Base-by-base conservation (phyloP, 1,140 invertebrate genomes). In the Drosophila arizonae region DNA sequence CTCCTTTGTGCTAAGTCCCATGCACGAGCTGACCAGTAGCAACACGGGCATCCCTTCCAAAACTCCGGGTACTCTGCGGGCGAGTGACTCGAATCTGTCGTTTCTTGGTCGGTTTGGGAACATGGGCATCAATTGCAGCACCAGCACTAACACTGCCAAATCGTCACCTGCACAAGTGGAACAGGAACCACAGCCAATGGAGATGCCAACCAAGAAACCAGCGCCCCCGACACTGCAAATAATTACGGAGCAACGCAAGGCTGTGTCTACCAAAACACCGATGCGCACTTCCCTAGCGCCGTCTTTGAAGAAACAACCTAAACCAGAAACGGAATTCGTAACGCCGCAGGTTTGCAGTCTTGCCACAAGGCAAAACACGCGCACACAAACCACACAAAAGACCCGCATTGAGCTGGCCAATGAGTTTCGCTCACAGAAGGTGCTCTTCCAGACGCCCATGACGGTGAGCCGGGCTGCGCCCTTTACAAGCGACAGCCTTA, bases 401-500 rank as follows among this genome's bases (percentile, higher is more conserved):
- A 52, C 50, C 4, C 71, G 78, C 10, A 65, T 57, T 6, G 64
- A 69, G 1, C 39, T 71, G n/a, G 71, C 48, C 4, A 91, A 81
- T 67, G 90, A 91, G 46, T 91, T 92, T 60, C 85, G 89, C 24
- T 80, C 90, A 0, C 91, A 91, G 28, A 92, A 92, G 51, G 86
- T 91, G 6, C 78, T 92, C 4, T 92, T 92, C 62, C 87, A 90
- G 52, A 92, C 91, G 6, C 91, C 91, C 3, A 90, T 90, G 79
- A 79, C 90, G 9, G 85, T 90, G 0, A 80, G 82, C 28, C 88
- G 88, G 1, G 70, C 68, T 4, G 76, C 79, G 5, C 77, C 77
- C 3, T 74, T 90, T 13, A 51, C 77, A 45, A 81, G 76, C 21
- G 78, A 90, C 28, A 91, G 84, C 50, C 64, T 90, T n/a, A 79